A percentile compares a stretch with the other conserved stretches of the same genome.
Evolutionary conservation across 2,888 invertebrate genomes (phyloP).

Genomic region (Maniola hyperantus): DNA sequence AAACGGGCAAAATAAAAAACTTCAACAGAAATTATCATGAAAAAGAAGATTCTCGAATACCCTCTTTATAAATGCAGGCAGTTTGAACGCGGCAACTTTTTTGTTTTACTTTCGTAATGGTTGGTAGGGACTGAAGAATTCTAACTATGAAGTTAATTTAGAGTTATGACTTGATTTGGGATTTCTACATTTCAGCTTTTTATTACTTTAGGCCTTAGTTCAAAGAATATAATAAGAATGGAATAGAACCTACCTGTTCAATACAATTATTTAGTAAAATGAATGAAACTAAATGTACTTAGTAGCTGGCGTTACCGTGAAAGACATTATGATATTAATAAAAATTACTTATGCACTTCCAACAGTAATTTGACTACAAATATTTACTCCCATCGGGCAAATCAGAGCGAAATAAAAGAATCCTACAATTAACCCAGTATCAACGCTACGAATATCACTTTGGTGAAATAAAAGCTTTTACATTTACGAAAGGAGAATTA

Average conservation of each 20-base stretch:
- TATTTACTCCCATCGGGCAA: neutral
- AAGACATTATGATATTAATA: no score
- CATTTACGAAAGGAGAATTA: slow-evolving; percentile 1
- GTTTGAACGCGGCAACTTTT: slow-evolving; percentile 34
- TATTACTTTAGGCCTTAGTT: neutral
- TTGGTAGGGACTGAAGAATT: slow-evolving; percentile 17
- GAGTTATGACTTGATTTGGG: slow-evolving; percentile 6
- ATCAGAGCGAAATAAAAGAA: neutral
- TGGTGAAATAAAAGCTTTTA: neutral
- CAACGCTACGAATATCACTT: neutral
- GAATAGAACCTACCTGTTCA: no score
- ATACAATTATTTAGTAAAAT: no score
- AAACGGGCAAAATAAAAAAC: slow-evolving; percentile 68
- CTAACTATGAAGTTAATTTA: slow-evolving; percentile 8
- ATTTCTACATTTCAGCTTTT: slow-evolving; percentile 6
- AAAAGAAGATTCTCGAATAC: slow-evolving; percentile 49
- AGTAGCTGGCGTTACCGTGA: no score
- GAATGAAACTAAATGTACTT: no score
- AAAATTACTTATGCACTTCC: no score
- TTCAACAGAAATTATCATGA: slow-evolving; percentile 67
- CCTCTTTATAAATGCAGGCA: slow-evolving; percentile 38
- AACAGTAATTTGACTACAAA: no score
- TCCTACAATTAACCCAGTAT: neutral
- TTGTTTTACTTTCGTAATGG: slow-evolving; percentile 31
- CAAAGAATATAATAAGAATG: neutral